phyloP scores from a whole-genome alignment of 2,797 vertebrate species.

The Onychomys arenicola region DNA sequence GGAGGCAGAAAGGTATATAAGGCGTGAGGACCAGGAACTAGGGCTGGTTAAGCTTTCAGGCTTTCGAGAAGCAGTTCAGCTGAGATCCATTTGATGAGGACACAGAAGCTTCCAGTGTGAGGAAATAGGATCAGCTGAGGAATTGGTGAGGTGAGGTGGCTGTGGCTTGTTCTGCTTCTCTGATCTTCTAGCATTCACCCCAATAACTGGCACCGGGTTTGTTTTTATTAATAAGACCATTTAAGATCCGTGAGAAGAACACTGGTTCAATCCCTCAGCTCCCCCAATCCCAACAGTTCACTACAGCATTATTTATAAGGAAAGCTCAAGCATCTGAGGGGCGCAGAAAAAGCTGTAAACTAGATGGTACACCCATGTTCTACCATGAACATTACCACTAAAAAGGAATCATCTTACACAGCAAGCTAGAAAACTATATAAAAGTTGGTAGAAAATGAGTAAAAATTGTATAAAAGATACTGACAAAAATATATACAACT shows the following conservation, averaged over 20 bases:
- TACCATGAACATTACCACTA: background rate
- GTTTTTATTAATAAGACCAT: too few species aligned
- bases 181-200: too few species aligned
- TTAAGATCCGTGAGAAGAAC: background rate
- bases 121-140: too few species aligned
- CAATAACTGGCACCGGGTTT: too few species aligned
- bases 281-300: background rate
- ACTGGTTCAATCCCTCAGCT: background rate
- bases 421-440: background rate
- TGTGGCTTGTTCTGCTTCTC: too few species aligned
- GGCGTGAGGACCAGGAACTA: too few species aligned
- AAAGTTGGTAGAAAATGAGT: background rate
- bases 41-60: too few species aligned
- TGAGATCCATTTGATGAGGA: too few species aligned
- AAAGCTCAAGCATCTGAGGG: background rate
- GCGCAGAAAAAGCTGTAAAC: background rate
- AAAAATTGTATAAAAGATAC: background rate
- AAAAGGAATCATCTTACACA: background rate
- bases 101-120: too few species aligned
- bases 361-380: background rate
- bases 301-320: background rate
- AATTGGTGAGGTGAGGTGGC: too few species aligned
- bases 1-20: too few species aligned
- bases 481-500: background rate
- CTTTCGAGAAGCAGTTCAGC: too few species aligned